Evolutionary conservation across 1,140 invertebrate species (phyloP).

Genomic region (Linepithema humile): DNA sequence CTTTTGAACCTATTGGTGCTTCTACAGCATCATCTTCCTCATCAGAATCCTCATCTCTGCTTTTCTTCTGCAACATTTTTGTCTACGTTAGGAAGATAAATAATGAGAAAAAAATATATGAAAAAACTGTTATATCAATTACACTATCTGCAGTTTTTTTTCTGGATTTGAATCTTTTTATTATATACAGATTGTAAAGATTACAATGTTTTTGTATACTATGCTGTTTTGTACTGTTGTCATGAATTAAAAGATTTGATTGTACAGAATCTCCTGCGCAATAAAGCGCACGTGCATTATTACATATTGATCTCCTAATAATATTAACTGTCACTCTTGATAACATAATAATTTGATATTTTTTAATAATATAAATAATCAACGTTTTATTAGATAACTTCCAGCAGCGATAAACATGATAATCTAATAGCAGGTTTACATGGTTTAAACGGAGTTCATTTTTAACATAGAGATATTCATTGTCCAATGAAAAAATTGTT

Average conservation of each 20-base stretch:
- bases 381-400: no score
- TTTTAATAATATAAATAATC: no score
- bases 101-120: not conserved
- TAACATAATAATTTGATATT: not conserved
- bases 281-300: not conserved
- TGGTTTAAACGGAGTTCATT: no score
- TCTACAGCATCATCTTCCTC: not conserved
- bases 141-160: not conserved
- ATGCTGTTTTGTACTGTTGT: not conserved
- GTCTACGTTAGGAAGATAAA: not conserved
- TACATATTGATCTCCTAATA: not conserved
- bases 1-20: slow-evolving; percentile 77
- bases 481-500: no score
- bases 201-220: not conserved
- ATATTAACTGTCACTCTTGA: slow-evolving; percentile 22
- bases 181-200: not conserved
- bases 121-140: slow-evolving; percentile 16
- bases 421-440: no score
- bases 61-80: not conserved
- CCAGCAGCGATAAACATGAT: no score
- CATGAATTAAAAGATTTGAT: not conserved
- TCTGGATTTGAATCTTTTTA: slow-evolving; percentile 27
- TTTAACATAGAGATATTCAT: no score
- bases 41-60: slow-evolving; percentile 11
- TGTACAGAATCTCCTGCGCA: not conserved